Conservation (phyloP, 1,140 invertebrate species). For the Drosophila bocki region DNA sequence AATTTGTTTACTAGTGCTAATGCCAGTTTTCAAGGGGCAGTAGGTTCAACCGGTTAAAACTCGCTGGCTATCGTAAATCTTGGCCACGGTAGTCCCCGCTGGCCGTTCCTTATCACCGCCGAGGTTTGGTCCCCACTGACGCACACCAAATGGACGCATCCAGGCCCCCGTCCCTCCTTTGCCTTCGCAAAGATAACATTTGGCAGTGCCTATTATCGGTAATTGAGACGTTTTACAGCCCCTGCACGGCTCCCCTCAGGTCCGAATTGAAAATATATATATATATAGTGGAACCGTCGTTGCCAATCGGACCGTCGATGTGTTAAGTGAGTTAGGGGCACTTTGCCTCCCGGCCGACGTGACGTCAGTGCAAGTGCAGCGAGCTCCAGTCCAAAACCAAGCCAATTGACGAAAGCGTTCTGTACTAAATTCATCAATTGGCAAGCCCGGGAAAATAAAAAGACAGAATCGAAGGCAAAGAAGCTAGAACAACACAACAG, state of each 20-base stretch:
- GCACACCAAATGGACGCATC: conserved; percentile 50
- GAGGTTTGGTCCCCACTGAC: conserved; percentile 41
- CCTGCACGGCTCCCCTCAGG: conserved; percentile 11
- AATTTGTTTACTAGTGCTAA: background rate
- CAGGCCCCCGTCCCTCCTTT: conserved; percentile 1
- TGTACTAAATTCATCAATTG: conserved; percentile 60
- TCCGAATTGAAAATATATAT: conserved; percentile 7
- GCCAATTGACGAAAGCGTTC: conserved; percentile 62
- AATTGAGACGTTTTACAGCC: conserved; percentile 61
- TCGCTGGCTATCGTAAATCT: conserved; percentile 58
- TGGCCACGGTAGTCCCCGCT: conserved; percentile 30
- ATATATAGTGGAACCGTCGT: conserved; percentile 8
- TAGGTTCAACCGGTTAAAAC: conserved; percentile 32
- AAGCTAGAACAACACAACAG: conserved; percentile 40
- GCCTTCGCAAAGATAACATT: conserved; percentile 56
- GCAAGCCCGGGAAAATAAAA: conserved; percentile 22
- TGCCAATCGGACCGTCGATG: conserved; percentile 52
- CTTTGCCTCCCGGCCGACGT: conserved; percentile 33
- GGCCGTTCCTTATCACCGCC: conserved; percentile 52
- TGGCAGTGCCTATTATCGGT: conserved; percentile 69
- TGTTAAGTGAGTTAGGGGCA: conserved; percentile 58
- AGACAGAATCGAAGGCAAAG: conserved; percentile 11
- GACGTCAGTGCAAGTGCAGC: conserved; percentile 69
- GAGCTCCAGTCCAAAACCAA: conserved; percentile 50
- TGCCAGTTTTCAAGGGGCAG: background rate